Base-by-base conservation (phyloP, 2,797 vertebrate species). In the Sus cebifrons region DNA sequence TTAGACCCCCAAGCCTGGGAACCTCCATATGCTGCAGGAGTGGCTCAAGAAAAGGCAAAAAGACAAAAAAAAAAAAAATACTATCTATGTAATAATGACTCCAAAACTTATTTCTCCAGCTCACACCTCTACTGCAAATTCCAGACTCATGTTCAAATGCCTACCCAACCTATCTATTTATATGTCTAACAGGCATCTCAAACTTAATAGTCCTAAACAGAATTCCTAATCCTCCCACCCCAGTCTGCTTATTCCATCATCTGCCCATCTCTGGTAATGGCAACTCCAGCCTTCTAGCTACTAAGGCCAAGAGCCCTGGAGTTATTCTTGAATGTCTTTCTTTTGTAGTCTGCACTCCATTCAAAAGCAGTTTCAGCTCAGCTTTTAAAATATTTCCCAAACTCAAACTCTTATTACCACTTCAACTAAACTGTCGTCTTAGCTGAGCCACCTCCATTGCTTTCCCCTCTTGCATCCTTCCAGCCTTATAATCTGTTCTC, bases 351-450 rank as follows among this genome's bases (percentile, higher is more conserved):
- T 74, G 32, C 11, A 62, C 27, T 52, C 58, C 81, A 68, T 75
- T 90, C 13, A 54, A 82, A 40, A 86, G 60, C n/a, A 86, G 23
- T 60, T 75, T 60, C 54, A 81, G 49, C n/a, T 62, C 52, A 70
- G 32, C 16, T 86, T 84, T 62, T 82, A n/a, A 86, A 90, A 70
- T 91, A 64, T 75, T 96, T 75, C 62, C 58, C n/a, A 90, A 54
- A 16, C 62, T 13, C 68, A 81, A 62, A 86, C 16, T 44, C 54
- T 44, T 75, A 27, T 75, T 68, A 60, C 54, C 5, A 21, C 16
- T 16, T 82, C 25, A 32, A 13, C 1, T 9, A 32, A 23, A 62
- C 6, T 14, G 44, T 56, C 58, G 23, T 20, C 21, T 75, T 23
- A n/a, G 20, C 52, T n/a, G 16, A 93, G n/a, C 25, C 23, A 18